Conservation (phyloP, 1,140 invertebrate genomes). For the Hyposmocoma kahamanoa region DNA sequence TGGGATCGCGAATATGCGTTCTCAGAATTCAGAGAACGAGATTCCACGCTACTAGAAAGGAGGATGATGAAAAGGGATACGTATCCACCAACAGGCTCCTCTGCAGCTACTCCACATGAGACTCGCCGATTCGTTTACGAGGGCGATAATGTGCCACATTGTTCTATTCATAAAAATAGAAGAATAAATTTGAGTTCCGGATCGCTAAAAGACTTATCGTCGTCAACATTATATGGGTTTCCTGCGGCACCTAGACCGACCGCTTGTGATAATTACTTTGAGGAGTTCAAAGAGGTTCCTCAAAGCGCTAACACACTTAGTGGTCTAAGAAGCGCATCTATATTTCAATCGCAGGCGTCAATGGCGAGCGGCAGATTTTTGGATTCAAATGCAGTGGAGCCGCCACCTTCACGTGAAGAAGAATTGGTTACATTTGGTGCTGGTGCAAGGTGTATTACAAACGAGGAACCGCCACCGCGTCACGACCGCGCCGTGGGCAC, state of each 20-base stretch:
- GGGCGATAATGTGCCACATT: conserved; percentile 67
- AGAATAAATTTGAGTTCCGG: conserved; percentile 69
- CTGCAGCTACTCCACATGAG: conserved; percentile 64
- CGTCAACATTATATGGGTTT: conserved; percentile 73
- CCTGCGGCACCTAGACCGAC: conserved; percentile 69
- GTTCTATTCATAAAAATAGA: conserved; percentile 65
- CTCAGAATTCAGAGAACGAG: conserved; percentile 55
- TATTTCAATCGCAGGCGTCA: conserved; percentile 63
- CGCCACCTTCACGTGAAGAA: conserved; percentile 58
- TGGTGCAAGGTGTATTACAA: conserved; percentile 26
- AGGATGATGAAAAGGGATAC: conserved; percentile 66
- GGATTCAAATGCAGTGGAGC: conserved; percentile 53
- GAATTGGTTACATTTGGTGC: conserved; percentile 61
- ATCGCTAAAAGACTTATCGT: conserved; percentile 74
- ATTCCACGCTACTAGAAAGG: conserved; percentile 55
- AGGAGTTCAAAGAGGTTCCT: conserved; percentile 66
- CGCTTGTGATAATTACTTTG: conserved; percentile 62
- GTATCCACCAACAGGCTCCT: conserved; percentile 65
- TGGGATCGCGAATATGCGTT: conserved; percentile 66
- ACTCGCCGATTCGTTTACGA: conserved; percentile 72
- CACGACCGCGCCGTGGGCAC: conserved; percentile 61
- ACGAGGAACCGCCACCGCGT: conserved; percentile 33
- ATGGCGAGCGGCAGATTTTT: conserved; percentile 60
- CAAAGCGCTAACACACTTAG: conserved; percentile 65
- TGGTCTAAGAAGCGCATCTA: conserved; percentile 62